Evolutionary conservation across 2,797 vertebrate species (phyloP).

Genomic region (Prionace glauca): DNA sequence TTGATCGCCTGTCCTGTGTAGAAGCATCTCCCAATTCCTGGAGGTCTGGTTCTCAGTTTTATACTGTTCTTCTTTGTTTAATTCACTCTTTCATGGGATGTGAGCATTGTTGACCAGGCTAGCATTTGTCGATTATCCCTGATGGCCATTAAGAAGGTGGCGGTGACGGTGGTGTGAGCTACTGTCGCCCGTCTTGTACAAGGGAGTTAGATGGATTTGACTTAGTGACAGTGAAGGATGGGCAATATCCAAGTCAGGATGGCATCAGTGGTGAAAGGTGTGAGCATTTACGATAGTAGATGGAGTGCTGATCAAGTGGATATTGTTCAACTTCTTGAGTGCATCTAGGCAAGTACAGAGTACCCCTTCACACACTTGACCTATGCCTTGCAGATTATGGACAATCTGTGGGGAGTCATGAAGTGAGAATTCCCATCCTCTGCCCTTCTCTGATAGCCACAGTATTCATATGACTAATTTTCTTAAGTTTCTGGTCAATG

Average conservation of each 20-base stretch:
- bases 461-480: background rate
- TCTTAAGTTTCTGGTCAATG: background rate
- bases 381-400: background rate
- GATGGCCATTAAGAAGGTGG: no score
- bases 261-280: no score
- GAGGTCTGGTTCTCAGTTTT: no score
- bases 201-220: background rate
- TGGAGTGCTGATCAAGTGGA: no score
- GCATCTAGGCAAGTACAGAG: background rate
- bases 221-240: background rate
- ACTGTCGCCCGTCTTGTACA: background rate
- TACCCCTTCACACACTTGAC: background rate
- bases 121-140: no score
- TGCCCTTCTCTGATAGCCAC: background rate
- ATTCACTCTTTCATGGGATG: no score
- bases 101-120: no score
- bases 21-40: no score
- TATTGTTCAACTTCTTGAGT: background rate
- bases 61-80: no score
- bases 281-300: no score
- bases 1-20: no score
- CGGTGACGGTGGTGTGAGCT: no score
- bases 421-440: background rate
- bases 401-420: background rate
- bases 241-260: background rate